Evolutionary conservation across 2,888 invertebrate genomes (phyloP).

Genomic region (Chymomyza caudatula): DNA sequence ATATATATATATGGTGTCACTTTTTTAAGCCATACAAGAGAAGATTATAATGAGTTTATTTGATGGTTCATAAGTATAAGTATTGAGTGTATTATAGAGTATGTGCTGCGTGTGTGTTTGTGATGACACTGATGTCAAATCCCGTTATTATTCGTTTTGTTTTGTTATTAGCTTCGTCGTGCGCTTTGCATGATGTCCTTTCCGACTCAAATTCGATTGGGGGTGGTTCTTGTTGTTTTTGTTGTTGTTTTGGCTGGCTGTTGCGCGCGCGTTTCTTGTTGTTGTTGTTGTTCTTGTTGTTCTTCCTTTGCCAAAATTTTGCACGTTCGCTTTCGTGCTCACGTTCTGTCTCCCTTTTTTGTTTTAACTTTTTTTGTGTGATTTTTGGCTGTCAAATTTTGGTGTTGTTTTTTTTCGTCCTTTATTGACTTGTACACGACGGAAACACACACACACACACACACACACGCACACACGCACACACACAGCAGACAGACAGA

Average conservation of each 20-base stretch:
- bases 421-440: constrained; percentile 14
- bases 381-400: constrained; percentile 41
- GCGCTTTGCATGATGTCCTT: constrained; percentile 29
- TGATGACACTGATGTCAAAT: not conserved
- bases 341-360: not conserved
- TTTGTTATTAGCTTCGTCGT: constrained; percentile 38
- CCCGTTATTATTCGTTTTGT: constrained; percentile 33
- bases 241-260: constrained; percentile 3
- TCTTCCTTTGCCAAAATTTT: not conserved
- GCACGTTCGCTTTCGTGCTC: not conserved
- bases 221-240: constrained; percentile 8
- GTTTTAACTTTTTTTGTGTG: constrained; percentile 1
- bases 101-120: constrained; percentile 1
- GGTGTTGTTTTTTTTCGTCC: constrained; percentile 27
- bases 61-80: no score
- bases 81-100: constrained; percentile 31
- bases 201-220: not conserved
- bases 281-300: not conserved
- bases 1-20: no score
- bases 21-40: no score
- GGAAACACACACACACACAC: constrained; percentile 20
- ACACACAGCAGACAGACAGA: not conserved
- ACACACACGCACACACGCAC: constrained; percentile 19
- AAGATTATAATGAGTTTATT: no score
- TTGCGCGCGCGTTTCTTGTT: not conserved